These are phyloP conservation scores for Pelecanoides urinatrix DNA, from an alignment of 2,113 vertebrate species.

Conservation along the genomic window DNA sequence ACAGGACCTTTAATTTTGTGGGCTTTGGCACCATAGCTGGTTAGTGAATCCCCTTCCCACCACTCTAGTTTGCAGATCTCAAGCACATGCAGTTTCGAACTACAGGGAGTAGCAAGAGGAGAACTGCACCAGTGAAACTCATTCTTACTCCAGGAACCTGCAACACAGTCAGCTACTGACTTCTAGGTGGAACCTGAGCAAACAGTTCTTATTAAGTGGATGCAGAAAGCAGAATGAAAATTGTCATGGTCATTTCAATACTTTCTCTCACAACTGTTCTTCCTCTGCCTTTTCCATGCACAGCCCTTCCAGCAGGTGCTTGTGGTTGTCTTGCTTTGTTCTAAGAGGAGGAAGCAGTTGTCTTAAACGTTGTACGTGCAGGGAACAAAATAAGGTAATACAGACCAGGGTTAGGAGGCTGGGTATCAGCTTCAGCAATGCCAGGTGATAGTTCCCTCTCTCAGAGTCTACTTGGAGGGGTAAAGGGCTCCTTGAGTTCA, in stretches of 20 bases:
- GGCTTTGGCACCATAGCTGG: neutral
- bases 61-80: neutral
- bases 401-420: neutral
- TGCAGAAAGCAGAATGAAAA: neutral
- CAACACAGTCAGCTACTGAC: neutral
- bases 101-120: neutral
- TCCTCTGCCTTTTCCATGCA: neutral
- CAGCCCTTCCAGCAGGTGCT: neutral
- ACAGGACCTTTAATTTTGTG: neutral
- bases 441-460: neutral
- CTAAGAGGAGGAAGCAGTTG: neutral
- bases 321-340: neutral
- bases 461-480: neutral
- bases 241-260: neutral
- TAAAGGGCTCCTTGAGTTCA: neutral
- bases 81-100: neutral
- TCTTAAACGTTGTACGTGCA: rapidly evolving
- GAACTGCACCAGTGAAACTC: neutral
- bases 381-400: neutral
- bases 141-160: neutral
- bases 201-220: neutral
- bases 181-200: neutral
- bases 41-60: neutral
- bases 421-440: neutral
- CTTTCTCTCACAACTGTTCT: neutral